Base-by-base conservation (phyloP, 2,888 invertebrate genomes). In the Fissipunctia ypsillon region DNA sequence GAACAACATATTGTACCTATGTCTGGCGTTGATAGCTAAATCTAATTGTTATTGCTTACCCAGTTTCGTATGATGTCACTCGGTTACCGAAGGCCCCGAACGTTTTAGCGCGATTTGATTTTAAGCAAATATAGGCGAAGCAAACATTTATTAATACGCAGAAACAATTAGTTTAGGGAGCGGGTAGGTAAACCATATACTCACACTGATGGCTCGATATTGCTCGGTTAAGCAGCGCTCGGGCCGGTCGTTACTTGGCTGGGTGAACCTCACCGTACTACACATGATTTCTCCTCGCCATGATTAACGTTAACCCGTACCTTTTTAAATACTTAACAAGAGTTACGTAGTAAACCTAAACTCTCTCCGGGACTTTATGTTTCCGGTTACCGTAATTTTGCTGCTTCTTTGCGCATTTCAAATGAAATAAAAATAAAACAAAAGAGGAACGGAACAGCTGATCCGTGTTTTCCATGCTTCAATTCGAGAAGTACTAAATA, bases 41-140 rank as follows among this genome's bases (percentile, higher is more conserved):
- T 86, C 83, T 80, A 87, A 87, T 87, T 87, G 84, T 80, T 86
- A 84, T 84, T 81, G 77, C 78, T 78, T 65, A 83, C 78, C 80
- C 79, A 76, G 76, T 84, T 76, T 71, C 48, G 70, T 69, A 60
- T 84, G 82, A 81, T 71, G 79, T 83, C 83, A 86, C 72, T 65
- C 41, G 56, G 71, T 70, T 76, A 78, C 73, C 43, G 61, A 78
- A 68, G 63, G 43, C 63, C 74, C 73, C 64, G 73, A 76, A 81
- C 75, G 76, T 81, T 87, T 84, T 80, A 79, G 76, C 66, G 28
- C 50, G 57, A 85, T 81, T 83, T 76, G 78, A 86, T 87, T 84
- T 74, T 76, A 68, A 38, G 28, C 35, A 50, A 65, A 82, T 61
- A 74, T 45, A 64, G 22, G 65, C 31, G 66, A 68, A 65, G 73